A percentile compares a stretch with the other conserved stretches of the same genome.
These are phyloP conservation scores for Ophion slaviceki DNA, from an alignment of 2,888 invertebrate species.

Conservation along the genomic window DNA sequence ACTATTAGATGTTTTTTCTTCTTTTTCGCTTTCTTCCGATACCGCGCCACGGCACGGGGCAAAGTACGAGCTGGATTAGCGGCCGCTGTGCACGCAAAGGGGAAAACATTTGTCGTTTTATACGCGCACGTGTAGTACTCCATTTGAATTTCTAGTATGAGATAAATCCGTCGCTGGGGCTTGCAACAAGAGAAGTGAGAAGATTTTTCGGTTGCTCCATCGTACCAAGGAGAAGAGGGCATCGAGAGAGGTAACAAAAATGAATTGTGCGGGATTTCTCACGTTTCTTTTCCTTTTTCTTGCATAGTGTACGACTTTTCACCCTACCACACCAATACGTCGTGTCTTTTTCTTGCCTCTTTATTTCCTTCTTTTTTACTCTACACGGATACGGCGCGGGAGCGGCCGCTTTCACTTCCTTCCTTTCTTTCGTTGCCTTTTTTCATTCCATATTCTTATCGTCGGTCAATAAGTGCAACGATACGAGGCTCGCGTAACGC, in stretches of 20 bases:
- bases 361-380: slow-evolving; percentile 5
- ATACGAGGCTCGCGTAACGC: slow-evolving; percentile 21
- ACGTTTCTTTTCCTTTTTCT: background rate
- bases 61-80: too few species aligned
- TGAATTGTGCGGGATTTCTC: too few species aligned
- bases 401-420: slow-evolving; percentile 44
- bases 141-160: slow-evolving; percentile 20
- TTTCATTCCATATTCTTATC: slow-evolving; percentile 24
- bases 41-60: too few species aligned
- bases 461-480: background rate
- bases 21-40: too few species aligned
- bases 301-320: slow-evolving; percentile 4
- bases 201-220: background rate
- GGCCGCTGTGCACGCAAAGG: too few species aligned
- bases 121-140: background rate
- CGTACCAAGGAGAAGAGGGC: background rate
- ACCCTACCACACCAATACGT: background rate
- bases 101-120: too few species aligned
- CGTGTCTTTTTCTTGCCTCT: slow-evolving; percentile 21
- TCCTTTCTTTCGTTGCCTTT: slow-evolving; percentile 23
- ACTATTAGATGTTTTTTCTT: background rate
- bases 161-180: too few species aligned
- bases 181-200: too few species aligned
- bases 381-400: slow-evolving; percentile 16
- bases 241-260: too few species aligned